phyloP scores from a whole-genome alignment of 1,140 invertebrate genomes.

The Bombus breviceps region DNA sequence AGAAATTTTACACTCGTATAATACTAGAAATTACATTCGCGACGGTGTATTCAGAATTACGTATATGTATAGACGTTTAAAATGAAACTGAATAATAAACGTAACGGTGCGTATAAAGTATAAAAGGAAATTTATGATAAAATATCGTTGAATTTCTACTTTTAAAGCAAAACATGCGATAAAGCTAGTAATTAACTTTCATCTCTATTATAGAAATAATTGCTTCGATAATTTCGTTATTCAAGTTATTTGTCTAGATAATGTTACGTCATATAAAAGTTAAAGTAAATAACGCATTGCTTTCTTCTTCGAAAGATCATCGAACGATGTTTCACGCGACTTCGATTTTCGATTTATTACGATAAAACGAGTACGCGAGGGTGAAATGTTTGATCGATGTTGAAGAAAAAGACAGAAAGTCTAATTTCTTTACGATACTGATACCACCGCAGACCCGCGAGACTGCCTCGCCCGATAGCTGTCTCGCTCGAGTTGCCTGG shows the following conservation, averaged over 20 bases:
- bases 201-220: neutral
- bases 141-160: neutral
- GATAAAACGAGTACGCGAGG: too few relatives aligned
- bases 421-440: neutral
- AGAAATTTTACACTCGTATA: neutral
- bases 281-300: too few relatives aligned
- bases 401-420: neutral
- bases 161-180: too few relatives aligned
- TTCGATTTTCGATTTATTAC: too few relatives aligned
- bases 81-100: neutral
- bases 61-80: neutral
- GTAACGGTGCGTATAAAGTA: neutral
- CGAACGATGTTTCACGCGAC: too few relatives aligned
- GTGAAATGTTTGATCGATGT: neutral
- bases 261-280: too few relatives aligned
- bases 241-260: neutral
- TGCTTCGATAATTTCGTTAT: neutral
- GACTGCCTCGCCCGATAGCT: too few relatives aligned
- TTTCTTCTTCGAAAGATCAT: too few relatives aligned
- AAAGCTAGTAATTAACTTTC: too few relatives aligned
- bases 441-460: too few relatives aligned
- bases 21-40: neutral
- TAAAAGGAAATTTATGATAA: neutral
- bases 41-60: too few relatives aligned
- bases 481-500: too few relatives aligned